Conservation (phyloP, 1,140 invertebrate species). For the Tigriopus japonicus region DNA sequence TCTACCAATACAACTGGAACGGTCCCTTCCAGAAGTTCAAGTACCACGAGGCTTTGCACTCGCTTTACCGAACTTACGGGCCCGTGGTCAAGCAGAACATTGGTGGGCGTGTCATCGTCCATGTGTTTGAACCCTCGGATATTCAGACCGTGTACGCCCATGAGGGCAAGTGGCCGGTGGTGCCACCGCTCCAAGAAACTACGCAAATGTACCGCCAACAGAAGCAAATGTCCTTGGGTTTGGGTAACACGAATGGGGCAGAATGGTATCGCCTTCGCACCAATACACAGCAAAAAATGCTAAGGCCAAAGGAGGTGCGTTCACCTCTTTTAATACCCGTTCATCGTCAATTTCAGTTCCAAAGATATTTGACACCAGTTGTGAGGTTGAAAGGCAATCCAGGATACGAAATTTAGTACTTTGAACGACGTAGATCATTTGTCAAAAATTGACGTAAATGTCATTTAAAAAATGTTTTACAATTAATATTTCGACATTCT, state of each 20-base stretch:
- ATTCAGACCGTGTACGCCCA: slow-evolving; percentile 20
- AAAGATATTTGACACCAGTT: too few relatives aligned
- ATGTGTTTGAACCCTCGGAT: slow-evolving; percentile 31
- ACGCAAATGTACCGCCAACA: slow-evolving; percentile 30
- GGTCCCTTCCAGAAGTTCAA: not conserved
- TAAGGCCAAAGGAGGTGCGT: slow-evolving; percentile 20
- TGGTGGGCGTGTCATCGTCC: slow-evolving; percentile 22
- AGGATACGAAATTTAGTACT: too few relatives aligned
- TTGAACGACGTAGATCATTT: too few relatives aligned
- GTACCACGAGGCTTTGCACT: slow-evolving; percentile 21
- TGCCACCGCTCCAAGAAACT: slow-evolving; percentile 32
- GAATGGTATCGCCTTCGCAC: slow-evolving; percentile 26
- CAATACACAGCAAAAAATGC: slow-evolving; percentile 23
- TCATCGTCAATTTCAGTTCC: too few relatives aligned
- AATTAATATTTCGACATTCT: too few relatives aligned
- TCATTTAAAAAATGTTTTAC: too few relatives aligned
- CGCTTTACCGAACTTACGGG: slow-evolving; percentile 21
- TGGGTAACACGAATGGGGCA: slow-evolving; percentile 33
- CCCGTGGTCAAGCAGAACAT: slow-evolving; percentile 21
- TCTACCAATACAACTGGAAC: not conserved
- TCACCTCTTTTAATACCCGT: too few relatives aligned
- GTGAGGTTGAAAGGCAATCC: too few relatives aligned
- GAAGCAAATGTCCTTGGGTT: slow-evolving; percentile 29
- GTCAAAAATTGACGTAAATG: too few relatives aligned
- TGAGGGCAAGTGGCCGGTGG: slow-evolving; percentile 31